phyloP scores from a whole-genome alignment of 2,888 invertebrate species.

The Dicyrtomina minuta region DNA sequence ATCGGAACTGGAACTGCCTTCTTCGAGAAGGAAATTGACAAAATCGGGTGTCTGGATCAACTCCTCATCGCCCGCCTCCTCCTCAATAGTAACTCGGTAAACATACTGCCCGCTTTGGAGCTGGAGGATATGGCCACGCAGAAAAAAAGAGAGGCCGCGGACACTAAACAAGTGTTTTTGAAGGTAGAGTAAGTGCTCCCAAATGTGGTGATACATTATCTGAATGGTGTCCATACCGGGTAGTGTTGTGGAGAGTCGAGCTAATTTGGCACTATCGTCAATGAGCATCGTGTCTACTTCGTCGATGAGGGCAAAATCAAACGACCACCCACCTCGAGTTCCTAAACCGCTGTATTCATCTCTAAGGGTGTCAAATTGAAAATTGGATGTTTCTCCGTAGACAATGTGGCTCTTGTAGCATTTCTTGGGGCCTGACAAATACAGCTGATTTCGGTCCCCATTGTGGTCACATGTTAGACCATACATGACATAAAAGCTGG shows the following conservation, averaged over 20 bases:
- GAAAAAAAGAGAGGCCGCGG: not conserved
- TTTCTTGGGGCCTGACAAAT: too few relatives aligned
- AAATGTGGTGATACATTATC: constrained; percentile 28
- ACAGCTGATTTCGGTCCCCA: too few relatives aligned
- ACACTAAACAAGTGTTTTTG: constrained; percentile 4
- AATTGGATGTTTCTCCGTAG: too few relatives aligned
- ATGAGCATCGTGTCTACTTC: constrained; percentile 41
- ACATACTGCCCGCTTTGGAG: too few relatives aligned
- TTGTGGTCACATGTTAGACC: too few relatives aligned
- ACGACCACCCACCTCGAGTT: constrained; percentile 27
- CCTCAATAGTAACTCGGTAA: not conserved
- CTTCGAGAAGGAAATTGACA: not conserved
- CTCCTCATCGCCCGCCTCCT: not conserved
- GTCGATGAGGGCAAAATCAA: constrained; percentile 35
- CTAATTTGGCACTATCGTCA: too few relatives aligned
- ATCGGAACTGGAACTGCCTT: too few relatives aligned
- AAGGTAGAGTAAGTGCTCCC: constrained; percentile 24
- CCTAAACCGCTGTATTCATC: constrained; percentile 34
- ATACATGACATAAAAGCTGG: constrained; percentile 33
- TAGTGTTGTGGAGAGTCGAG: too few relatives aligned
- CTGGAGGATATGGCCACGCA: too few relatives aligned
- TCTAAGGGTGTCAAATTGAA: too few relatives aligned
- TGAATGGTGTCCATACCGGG: too few relatives aligned
- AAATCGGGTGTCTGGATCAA: not conserved
- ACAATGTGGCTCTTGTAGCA: too few relatives aligned